A percentile compares a stretch with the other conserved stretches of the same genome.
phyloP scores from a whole-genome alignment of 1,140 invertebrate species.

The Physella acuta region DNA sequence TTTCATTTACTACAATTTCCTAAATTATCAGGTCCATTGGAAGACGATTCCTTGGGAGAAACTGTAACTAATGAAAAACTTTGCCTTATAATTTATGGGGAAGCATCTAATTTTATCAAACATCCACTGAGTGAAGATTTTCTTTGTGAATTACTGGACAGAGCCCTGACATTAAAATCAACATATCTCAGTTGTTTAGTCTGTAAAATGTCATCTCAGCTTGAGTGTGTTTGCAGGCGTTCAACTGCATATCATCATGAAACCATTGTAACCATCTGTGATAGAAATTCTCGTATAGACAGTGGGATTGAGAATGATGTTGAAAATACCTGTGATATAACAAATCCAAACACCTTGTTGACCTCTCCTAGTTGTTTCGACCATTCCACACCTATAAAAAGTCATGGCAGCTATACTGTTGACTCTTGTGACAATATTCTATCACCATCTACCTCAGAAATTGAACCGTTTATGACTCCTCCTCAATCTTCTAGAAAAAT shows the following conservation, averaged over 20 bases:
- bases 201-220: slow-evolving; percentile 1
- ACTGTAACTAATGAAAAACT: slow-evolving; percentile 10
- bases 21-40: slow-evolving; percentile 21
- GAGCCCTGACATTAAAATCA: slow-evolving; percentile 16
- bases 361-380: background rate
- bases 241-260: background rate
- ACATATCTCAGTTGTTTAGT: slow-evolving; percentile 9
- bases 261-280: background rate
- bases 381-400: slow-evolving; percentile 16
- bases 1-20: background rate
- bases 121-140: slow-evolving; percentile 10
- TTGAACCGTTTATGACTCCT: background rate
- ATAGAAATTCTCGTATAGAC: slow-evolving; percentile 19
- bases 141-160: slow-evolving; percentile 26
- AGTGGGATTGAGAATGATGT: slow-evolving; percentile 13
- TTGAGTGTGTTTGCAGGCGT: background rate
- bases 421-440: background rate
- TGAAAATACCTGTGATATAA: background rate
- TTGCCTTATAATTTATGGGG: slow-evolving; percentile 12
- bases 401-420: background rate
- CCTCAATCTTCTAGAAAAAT: too few relatives aligned
- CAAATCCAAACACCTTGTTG: background rate
- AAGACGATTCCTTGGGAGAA: slow-evolving; percentile 21
- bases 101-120: slow-evolving; percentile 8
- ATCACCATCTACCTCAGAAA: slow-evolving; percentile 13